Percentiles rank a stretch among this genome's conserved stretches.
These are phyloP conservation scores for Conops quadrifasciatus DNA, from an alignment of 2,888 invertebrate species.

Conservation along the genomic window DNA sequence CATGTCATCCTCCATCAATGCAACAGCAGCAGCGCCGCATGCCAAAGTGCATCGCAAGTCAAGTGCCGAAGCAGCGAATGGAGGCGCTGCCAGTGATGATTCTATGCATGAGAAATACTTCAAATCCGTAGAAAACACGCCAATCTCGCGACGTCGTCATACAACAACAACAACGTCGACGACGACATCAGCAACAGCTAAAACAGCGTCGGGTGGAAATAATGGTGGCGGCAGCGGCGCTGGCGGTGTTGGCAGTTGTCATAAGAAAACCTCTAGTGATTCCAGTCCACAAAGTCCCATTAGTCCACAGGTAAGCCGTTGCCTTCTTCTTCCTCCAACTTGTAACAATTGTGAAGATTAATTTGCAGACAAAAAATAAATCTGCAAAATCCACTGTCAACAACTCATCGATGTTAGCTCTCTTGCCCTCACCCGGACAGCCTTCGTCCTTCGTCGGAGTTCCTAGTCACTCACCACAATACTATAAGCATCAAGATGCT, in stretches of 20 bases:
- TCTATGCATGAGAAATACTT: slow-evolving; percentile 85
- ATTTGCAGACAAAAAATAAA: slow-evolving; percentile 40
- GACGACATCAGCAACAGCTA: slow-evolving; percentile 49
- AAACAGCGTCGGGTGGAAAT: slow-evolving; percentile 50
- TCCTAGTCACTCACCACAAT: slow-evolving; percentile 42
- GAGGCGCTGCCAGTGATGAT: slow-evolving; percentile 74
- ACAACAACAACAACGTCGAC: slow-evolving; percentile 50
- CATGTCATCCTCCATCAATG: slow-evolving; percentile 63
- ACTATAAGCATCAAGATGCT: slow-evolving; percentile 49
- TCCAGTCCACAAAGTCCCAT: slow-evolving; percentile 73
- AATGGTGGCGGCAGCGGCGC: slow-evolving; percentile 52
- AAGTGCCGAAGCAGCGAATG: slow-evolving; percentile 57
- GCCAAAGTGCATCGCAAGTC: slow-evolving; percentile 60
- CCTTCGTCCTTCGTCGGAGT: slow-evolving; percentile 31
- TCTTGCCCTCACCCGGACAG: slow-evolving; percentile 53
- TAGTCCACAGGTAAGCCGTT: slow-evolving; percentile 65
- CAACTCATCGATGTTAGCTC: slow-evolving; percentile 30
- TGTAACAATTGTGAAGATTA: neutral
- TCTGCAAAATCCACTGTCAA: slow-evolving; percentile 35
- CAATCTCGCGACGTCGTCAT: slow-evolving; percentile 68
- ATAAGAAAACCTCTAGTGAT: slow-evolving; percentile 68
- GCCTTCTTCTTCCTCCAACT: no score
- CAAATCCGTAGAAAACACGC: slow-evolving; percentile 76
- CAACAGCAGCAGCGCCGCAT: slow-evolving; percentile 57
- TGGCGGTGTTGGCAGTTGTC: slow-evolving; percentile 55